Evolutionary conservation across 2,888 invertebrate genomes (phyloP).

Genomic region (Nomada hirtipes): DNA sequence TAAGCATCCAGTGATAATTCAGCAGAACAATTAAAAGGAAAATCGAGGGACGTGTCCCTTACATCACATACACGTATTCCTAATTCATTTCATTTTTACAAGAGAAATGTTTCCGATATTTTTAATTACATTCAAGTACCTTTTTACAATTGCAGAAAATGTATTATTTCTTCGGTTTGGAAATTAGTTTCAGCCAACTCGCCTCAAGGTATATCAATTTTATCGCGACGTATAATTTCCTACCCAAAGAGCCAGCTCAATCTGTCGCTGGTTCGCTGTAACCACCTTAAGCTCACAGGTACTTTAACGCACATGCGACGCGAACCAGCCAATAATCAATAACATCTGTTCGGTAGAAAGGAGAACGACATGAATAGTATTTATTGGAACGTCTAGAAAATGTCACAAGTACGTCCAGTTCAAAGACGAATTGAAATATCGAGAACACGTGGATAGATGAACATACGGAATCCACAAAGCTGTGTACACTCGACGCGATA

Average conservation of each 20-base stretch:
- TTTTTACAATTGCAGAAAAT: no score
- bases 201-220: neutral
- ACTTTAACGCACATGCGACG: slow-evolving; percentile 40
- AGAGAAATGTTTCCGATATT: neutral
- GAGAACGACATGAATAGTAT: slow-evolving; percentile 30
- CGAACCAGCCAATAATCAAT: slow-evolving; percentile 53
- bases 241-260: neutral
- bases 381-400: neutral
- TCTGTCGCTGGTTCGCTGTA: slow-evolving; percentile 5
- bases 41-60: neutral
- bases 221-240: neutral
- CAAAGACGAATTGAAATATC: neutral
- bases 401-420: neutral
- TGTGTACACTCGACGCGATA: neutral
- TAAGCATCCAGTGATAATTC: neutral
- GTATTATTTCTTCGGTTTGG: neutral
- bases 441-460: neutral
- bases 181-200: neutral
- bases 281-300: slow-evolving; percentile 35
- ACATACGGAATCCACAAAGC: neutral
- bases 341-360: slow-evolving; percentile 29
- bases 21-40: neutral
- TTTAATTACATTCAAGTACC: neutral
- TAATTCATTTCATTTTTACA: no score
- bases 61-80: no score